These are phyloP conservation scores for Dicyrtoma fusca DNA, from an alignment of 2,888 invertebrate genomes.

Conservation along the genomic window DNA sequence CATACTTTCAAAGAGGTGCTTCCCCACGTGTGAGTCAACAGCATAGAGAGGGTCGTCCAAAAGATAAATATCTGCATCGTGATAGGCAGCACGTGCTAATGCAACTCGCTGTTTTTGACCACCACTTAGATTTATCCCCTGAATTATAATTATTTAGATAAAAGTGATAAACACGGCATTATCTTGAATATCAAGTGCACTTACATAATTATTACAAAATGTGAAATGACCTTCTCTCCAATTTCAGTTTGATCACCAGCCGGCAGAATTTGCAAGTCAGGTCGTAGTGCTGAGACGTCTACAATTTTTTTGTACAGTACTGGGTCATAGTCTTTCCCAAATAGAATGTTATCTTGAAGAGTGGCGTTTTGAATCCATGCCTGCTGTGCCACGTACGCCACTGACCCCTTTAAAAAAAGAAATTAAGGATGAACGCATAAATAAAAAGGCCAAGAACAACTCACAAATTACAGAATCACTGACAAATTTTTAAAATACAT, in stretches of 20 bases:
- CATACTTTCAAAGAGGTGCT: slow-evolving; percentile 94
- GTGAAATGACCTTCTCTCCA: slow-evolving; percentile 77
- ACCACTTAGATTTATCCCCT: slow-evolving; percentile 81
- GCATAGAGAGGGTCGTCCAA: slow-evolving; percentile 65
- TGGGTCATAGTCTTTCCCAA: slow-evolving; percentile 77
- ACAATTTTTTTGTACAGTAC: slow-evolving; percentile 77
- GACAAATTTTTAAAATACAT: neutral
- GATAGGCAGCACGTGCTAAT: slow-evolving; percentile 64
- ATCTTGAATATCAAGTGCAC: no score
- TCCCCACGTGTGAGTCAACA: slow-evolving; percentile 82
- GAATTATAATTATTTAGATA: slow-evolving; percentile 13
- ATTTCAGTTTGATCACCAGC: slow-evolving; percentile 97
- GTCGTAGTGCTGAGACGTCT: slow-evolving; percentile 84
- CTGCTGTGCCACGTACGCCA: slow-evolving; percentile 89
- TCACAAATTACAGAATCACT: no score
- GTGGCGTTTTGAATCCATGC: slow-evolving; percentile 99
- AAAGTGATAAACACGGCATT: no score
- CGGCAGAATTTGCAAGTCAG: slow-evolving; percentile 90
- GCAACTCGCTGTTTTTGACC: slow-evolving; percentile 74
- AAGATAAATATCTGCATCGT: slow-evolving; percentile 62
- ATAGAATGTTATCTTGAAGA: slow-evolving; percentile 87
- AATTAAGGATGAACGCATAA: neutral
- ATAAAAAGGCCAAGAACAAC: no score
- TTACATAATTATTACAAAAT: no score
- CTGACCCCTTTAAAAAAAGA: slow-evolving; percentile 60